These are phyloP conservation scores for Trichomalopsis sarcophagae DNA, from an alignment of 1,140 invertebrate genomes.

Conservation along the genomic window DNA sequence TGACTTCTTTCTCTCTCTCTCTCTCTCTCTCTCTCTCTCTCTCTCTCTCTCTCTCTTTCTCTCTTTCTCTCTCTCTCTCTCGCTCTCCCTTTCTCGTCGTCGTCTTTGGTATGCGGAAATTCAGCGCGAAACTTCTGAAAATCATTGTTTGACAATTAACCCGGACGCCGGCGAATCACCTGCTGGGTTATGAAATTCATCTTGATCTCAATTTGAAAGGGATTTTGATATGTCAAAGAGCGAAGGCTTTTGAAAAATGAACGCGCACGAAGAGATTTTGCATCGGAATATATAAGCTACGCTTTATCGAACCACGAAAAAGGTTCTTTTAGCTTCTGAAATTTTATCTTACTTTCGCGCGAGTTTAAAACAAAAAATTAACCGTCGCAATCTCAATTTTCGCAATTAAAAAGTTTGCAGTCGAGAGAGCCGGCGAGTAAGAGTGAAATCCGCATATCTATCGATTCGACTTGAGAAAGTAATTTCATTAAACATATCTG, in stretches of 20 bases:
- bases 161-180: slow-evolving; percentile 2
- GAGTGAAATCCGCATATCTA: neutral
- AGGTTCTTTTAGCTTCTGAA: neutral
- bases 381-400: neutral
- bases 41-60: too few species aligned
- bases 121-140: slow-evolving; percentile 26
- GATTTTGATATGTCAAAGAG: neutral
- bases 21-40: too few species aligned
- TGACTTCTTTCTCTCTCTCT: neutral
- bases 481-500: slow-evolving; percentile 35
- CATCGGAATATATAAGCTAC: neutral
- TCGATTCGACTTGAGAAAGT: slow-evolving; percentile 16
- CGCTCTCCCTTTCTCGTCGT: neutral
- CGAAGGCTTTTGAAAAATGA: neutral
- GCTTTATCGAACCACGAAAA: too few species aligned
- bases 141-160: slow-evolving; percentile 47
- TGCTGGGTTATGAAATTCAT: slow-evolving; percentile 27
- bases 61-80: too few species aligned
- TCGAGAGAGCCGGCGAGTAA: neutral
- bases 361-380: neutral
- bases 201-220: slow-evolving; percentile 18
- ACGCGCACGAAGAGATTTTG: neutral
- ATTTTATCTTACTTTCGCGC: neutral
- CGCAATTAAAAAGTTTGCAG: slow-evolving; percentile 13
- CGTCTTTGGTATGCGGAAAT: slow-evolving; percentile 23